phyloP scores from a whole-genome alignment of 2,113 vertebrate genomes.

The Triplophysa tibetana region DNA sequence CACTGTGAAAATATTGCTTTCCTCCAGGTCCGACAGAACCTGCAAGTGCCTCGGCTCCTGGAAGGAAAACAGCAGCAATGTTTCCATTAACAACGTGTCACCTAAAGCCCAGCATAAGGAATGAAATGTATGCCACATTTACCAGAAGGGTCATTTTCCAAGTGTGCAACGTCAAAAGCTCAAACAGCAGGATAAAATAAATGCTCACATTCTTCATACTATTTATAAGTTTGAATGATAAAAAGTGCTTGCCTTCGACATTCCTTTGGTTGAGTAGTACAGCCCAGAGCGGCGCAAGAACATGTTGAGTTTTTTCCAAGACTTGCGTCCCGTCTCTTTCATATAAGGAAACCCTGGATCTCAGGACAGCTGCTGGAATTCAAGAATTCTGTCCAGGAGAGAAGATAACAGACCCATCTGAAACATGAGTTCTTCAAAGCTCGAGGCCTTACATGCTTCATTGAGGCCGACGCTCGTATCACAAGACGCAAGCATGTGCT shows the following conservation, averaged over 20 bases:
- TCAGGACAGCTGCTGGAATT: constrained; percentile 93
- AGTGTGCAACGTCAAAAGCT: neutral
- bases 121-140: too few relatives aligned
- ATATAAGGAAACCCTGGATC: constrained; percentile 95
- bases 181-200: too few relatives aligned
- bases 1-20: constrained; percentile 89
- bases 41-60: constrained; percentile 97
- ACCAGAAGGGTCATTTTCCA: too few relatives aligned
- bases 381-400: constrained; percentile 83
- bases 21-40: constrained; percentile 90
- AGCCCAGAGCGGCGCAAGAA: constrained; percentile 94
- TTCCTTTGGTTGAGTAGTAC: constrained; percentile 96
- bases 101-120: neutral
- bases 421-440: constrained; percentile 34
- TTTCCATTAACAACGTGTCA: neutral
- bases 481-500: too few relatives aligned
- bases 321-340: constrained; percentile 93
- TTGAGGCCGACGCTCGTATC: too few relatives aligned
- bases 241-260: constrained; percentile 83
- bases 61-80: neutral
- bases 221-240: neutral
- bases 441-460: constrained; percentile 19
- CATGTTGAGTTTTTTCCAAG: constrained; percentile 93
- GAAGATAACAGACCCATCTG: constrained; percentile 30
- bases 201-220: too few relatives aligned